phyloP scores from a whole-genome alignment of 2,888 invertebrate species.

The Xanthorhoe designata region DNA sequence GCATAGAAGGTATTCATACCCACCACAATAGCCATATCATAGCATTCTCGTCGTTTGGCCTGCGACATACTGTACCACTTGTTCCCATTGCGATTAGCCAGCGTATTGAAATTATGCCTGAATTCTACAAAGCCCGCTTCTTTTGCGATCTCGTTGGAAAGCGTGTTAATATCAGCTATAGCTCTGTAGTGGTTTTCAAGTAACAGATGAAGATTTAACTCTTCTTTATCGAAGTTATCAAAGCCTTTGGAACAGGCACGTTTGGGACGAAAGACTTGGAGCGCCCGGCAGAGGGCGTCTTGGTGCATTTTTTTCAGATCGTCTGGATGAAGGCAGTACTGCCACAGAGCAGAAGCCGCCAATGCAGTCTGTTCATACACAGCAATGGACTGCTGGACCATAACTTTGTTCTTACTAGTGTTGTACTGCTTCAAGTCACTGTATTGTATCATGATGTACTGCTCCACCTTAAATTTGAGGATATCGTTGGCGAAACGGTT shows the following conservation, averaged over 20 bases:
- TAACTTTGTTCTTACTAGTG: neutral
- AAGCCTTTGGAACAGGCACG: slow-evolving; percentile 10
- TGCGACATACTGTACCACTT: neutral
- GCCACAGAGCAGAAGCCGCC: slow-evolving; percentile 5
- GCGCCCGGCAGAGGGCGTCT: slow-evolving; percentile 14
- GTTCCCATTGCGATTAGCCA: neutral
- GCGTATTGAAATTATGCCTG: neutral
- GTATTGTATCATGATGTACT: slow-evolving; percentile 17
- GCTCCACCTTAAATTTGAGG: slow-evolving; percentile 14
- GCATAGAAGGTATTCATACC: slow-evolving; percentile 4
- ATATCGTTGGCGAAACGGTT: neutral
- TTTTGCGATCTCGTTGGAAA: slow-evolving; percentile 3
- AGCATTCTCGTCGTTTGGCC: slow-evolving; percentile 3
- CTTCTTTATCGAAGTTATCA: slow-evolving; percentile 7
- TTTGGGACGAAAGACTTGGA: slow-evolving; percentile 4
- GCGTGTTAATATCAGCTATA: slow-evolving; percentile 11
- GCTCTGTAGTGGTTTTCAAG: slow-evolving; percentile 12
- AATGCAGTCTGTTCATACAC: slow-evolving; percentile 11
- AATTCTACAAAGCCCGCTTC: slow-evolving; percentile 11
- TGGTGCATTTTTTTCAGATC: slow-evolving; percentile 14
- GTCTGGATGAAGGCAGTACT: slow-evolving; percentile 12
- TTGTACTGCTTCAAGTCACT: slow-evolving; percentile 15
- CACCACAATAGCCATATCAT: slow-evolving; percentile 3
- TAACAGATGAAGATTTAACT: slow-evolving; percentile 7
- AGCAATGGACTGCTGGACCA: neutral